phyloP scores from a whole-genome alignment of 92 coral and sea anemone genomes.

The Siderastrea radians region DNA sequence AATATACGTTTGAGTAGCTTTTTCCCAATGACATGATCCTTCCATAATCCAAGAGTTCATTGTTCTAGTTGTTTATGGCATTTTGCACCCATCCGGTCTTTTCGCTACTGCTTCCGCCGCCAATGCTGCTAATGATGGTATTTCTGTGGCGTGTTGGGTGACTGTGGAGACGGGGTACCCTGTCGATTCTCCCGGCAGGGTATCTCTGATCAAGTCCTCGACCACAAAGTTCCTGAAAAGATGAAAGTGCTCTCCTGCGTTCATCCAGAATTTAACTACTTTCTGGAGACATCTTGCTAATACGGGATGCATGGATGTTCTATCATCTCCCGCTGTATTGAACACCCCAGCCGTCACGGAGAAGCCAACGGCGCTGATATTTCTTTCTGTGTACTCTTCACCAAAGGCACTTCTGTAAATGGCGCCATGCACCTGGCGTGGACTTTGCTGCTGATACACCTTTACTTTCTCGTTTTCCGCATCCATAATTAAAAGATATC shows the following conservation, averaged over 20 bases:
- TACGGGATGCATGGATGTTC: neutral
- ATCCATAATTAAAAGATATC: slow-evolving; percentile 49
- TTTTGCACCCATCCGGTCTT: neutral
- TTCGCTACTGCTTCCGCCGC: neutral
- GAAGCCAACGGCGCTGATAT: neutral
- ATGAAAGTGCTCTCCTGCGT: neutral
- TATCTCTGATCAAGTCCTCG: neutral
- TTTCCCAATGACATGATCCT: too few species aligned
- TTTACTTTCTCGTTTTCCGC: neutral
- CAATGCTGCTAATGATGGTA: neutral
- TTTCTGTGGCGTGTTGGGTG: neutral
- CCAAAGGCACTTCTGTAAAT: slow-evolving; percentile 15
- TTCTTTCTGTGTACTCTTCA: neutral
- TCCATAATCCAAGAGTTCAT: too few species aligned
- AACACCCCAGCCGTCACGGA: neutral
- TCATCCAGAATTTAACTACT: neutral
- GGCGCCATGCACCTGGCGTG: neutral
- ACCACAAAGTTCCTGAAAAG: neutral
- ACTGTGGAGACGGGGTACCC: neutral
- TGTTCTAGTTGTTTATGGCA: neutral
- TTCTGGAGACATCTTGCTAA: neutral
- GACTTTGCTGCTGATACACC: neutral
- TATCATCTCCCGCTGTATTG: neutral
- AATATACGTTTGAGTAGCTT: too few species aligned
- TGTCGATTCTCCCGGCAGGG: neutral